A percentile compares a stretch with the other conserved stretches of the same genome.
phyloP scores from a whole-genome alignment of 2,113 vertebrate genomes.

The Passer montanus region DNA sequence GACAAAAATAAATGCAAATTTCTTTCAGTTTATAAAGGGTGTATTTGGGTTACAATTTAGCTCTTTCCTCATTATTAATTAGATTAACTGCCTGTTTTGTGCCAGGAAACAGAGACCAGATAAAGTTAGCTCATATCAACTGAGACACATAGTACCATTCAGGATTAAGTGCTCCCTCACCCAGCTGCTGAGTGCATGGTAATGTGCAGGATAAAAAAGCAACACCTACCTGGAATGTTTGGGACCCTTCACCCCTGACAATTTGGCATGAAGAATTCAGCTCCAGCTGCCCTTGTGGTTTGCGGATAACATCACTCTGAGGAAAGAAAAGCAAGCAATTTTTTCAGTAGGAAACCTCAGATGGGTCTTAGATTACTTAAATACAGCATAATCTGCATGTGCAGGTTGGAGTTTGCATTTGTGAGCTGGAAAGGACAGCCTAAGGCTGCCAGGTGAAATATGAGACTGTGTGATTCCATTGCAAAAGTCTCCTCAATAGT shows the following conservation, averaged over 20 bases:
- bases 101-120: not conserved
- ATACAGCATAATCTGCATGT: not conserved
- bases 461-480: not conserved
- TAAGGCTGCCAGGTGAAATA: not conserved
- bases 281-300: conserved; percentile 88
- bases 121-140: not conserved
- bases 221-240: conserved; percentile 83
- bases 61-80: not conserved
- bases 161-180: not conserved
- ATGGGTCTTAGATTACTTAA: not conserved
- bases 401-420: not conserved
- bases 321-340: not conserved
- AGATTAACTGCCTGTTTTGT: not conserved
- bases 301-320: conserved; percentile 88
- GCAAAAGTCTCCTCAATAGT: not conserved
- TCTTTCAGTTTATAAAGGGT: not conserved
- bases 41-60: not conserved
- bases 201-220: not conserved
- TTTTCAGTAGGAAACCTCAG: not conserved
- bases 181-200: not conserved
- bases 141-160: not conserved
- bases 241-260: conserved; percentile 84
- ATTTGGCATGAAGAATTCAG: conserved; percentile 86
- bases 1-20: not conserved
- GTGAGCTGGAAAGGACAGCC: not conserved